A percentile compares a stretch with the other conserved stretches of the same genome.
These are phyloP conservation scores for Cryptotis parvus DNA, from an alignment of 2,113 vertebrate genomes.

Conservation along the genomic window DNA sequence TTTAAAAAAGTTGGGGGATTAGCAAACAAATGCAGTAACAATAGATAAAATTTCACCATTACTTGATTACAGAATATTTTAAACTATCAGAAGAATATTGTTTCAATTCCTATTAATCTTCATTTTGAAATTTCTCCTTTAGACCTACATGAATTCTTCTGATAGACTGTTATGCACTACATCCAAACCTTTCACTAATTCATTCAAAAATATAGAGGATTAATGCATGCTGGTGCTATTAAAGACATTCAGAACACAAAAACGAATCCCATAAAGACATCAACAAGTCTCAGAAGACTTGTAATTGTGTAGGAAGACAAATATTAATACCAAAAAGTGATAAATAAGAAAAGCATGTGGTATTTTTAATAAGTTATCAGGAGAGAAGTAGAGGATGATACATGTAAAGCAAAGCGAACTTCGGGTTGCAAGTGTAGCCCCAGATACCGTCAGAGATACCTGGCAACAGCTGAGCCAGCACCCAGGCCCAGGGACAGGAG, in stretches of 20 bases:
- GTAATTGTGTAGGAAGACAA: background rate
- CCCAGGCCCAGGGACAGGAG: background rate
- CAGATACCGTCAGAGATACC: too few relatives aligned
- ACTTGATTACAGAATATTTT: background rate
- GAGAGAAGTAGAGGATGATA: background rate
- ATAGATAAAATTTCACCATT: background rate
- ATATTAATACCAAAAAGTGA: background rate
- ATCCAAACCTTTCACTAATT: background rate
- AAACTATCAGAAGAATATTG: background rate
- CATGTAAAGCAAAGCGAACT: background rate
- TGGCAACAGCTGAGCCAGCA: too few relatives aligned
- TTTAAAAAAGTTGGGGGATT: background rate
- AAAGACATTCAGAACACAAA: background rate
- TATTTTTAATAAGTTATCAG: background rate
- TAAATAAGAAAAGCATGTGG: background rate
- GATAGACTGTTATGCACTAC: background rate
- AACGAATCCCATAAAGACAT: background rate
- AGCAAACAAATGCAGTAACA: background rate
- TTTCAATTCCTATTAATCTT: background rate
- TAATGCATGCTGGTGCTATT: background rate
- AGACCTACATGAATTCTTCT: background rate
- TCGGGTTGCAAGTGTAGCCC: background rate
- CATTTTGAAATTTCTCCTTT: conserved; percentile 33
- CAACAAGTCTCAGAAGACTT: background rate
- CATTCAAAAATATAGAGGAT: background rate